Evolutionary conservation across 2,113 vertebrate genomes (phyloP).

Genomic region (Hassar affinis): DNA sequence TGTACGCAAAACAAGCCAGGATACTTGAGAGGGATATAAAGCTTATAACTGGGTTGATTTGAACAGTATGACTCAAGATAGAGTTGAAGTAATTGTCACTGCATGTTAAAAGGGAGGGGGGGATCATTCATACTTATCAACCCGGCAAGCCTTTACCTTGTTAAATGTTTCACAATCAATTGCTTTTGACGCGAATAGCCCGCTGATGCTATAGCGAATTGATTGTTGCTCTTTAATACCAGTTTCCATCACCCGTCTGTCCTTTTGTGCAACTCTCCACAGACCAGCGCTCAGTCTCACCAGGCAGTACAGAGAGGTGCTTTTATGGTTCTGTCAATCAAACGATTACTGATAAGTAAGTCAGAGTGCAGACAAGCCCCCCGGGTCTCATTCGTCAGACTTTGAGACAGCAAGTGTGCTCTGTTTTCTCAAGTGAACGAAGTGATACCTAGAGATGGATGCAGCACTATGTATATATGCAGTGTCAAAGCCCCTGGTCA

Average conservation of each 20-base stretch:
- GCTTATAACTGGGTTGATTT: background rate
- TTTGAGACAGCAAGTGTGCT: background rate
- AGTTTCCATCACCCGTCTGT: constrained; percentile 25
- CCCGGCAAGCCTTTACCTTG: background rate
- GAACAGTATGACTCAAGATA: background rate
- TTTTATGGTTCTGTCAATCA: constrained; percentile 40
- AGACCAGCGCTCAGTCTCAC: constrained; percentile 20
- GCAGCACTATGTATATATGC: background rate
- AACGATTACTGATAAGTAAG: constrained; percentile 39
- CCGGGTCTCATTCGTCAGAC: constrained; percentile 12
- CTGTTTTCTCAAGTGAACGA: background rate
- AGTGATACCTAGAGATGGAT: background rate
- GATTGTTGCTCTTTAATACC: constrained; percentile 32
- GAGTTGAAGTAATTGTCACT: background rate
- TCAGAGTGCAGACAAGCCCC: constrained; percentile 17
- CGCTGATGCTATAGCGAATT: background rate
- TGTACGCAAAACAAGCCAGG: background rate
- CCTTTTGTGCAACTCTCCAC: constrained; percentile 27
- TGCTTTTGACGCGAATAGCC: background rate
- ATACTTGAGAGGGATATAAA: too few species aligned
- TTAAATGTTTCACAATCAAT: constrained; percentile 35
- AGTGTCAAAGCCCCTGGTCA: background rate
- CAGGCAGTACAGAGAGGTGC: background rate
- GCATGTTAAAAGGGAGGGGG: background rate
- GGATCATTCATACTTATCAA: constrained; percentile 12